These are phyloP conservation scores for Halcyon senegalensis DNA, from an alignment of 2,113 vertebrate species.

Conservation along the genomic window DNA sequence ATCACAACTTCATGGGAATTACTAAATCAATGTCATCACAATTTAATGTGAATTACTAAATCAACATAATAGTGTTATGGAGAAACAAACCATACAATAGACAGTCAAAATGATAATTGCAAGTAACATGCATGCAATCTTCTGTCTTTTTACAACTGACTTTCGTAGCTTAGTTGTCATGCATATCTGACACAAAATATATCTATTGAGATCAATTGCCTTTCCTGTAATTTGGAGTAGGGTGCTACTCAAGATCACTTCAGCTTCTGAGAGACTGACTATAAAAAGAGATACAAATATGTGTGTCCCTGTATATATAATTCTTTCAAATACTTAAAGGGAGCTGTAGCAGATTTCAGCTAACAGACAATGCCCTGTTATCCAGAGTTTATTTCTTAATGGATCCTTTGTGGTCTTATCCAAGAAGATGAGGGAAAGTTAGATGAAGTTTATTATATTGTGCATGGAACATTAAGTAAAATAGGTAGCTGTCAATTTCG, in stretches of 20 bases:
- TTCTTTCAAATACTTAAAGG: background rate
- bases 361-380: background rate
- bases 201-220: background rate
- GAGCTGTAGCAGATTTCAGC: background rate
- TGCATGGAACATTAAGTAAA: background rate
- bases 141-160: background rate
- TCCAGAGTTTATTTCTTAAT: background rate
- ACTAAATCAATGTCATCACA: background rate
- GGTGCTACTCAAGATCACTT: background rate
- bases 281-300: background rate
- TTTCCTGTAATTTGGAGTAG: background rate
- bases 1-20: background rate
- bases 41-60: background rate
- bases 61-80: background rate
- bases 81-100: background rate
- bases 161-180: background rate
- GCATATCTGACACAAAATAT: background rate
- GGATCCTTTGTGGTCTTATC: background rate
- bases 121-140: background rate
- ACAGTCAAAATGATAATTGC: background rate
- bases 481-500: background rate
- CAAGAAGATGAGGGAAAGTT: background rate
- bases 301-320: background rate
- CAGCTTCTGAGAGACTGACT: background rate
- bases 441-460: background rate